These are phyloP conservation scores for Gobiocypris rarus DNA, from an alignment of 2,113 vertebrate genomes.

Conservation along the genomic window DNA sequence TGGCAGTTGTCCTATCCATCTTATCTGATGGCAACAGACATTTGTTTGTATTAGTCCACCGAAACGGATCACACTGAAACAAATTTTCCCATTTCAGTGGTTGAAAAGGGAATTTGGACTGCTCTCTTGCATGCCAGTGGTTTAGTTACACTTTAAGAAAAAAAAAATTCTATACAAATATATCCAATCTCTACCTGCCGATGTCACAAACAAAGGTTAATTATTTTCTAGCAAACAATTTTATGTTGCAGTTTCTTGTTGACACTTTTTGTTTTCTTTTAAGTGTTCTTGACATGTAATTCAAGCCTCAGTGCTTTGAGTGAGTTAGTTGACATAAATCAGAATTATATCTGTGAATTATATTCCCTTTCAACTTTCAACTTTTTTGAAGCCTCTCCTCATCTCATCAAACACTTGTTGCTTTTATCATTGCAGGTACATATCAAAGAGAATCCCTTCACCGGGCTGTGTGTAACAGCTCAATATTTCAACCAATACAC, in stretches of 20 bases:
- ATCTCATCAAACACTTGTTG: conserved; percentile 41
- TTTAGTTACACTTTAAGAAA: background rate
- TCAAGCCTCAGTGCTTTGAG: background rate
- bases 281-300: background rate
- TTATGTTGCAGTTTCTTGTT: background rate
- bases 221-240: background rate
- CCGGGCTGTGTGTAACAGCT: conserved; percentile 20
- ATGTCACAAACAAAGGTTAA: background rate
- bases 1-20: background rate
- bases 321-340: background rate
- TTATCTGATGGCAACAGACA: conserved; percentile 5
- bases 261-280: background rate
- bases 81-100: background rate
- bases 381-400: conserved; percentile 28
- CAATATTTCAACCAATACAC: conserved; percentile 38
- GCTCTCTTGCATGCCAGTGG: background rate
- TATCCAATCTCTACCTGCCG: background rate
- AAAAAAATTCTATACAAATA: background rate
- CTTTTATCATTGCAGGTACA: conserved; percentile 22
- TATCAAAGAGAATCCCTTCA: conserved; percentile 34
- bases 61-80: conserved; percentile 2
- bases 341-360: background rate
- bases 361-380: conserved; percentile 29
- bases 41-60: conserved; percentile 3
- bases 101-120: background rate